Conservation (phyloP, 2,113 vertebrate species). For the Urocitellus parryii region DNA sequence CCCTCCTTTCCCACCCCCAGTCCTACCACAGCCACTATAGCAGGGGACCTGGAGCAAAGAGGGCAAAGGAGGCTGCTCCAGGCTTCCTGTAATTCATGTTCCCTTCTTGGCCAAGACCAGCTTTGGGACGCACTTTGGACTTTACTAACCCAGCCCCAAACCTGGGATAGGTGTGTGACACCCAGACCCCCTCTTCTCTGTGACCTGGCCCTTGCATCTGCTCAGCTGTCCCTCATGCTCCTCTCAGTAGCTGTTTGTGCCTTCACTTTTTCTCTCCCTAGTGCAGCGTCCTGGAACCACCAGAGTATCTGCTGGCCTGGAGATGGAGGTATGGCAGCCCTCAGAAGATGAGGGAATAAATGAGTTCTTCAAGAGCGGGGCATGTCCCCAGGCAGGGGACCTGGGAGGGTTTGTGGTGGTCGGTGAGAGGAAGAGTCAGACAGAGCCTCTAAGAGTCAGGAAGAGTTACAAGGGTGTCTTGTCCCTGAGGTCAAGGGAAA, state of each 20-base stretch:
- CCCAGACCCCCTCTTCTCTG: background rate
- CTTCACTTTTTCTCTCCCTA: background rate
- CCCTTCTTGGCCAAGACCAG: background rate
- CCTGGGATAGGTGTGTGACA: background rate
- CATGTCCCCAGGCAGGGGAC: fast-evolving
- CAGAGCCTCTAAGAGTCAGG: background rate
- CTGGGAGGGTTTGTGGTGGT: background rate
- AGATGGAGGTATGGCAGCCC: background rate
- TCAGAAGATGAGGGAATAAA: background rate
- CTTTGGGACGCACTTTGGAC: background rate
- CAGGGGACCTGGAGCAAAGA: background rate
- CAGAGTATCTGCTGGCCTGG: background rate
- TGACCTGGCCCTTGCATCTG: background rate
- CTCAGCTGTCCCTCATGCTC: background rate
- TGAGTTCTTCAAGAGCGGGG: background rate
- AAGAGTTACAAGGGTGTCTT: background rate
- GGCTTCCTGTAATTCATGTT: background rate
- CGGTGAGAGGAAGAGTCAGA: background rate
- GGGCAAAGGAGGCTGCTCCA: background rate
- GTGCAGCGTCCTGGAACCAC: background rate
- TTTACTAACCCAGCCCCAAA: background rate
- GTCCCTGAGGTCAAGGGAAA: background rate
- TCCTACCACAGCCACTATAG: background rate
- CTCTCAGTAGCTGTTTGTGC: background rate
- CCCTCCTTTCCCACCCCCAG: background rate